A percentile compares a stretch with the other conserved stretches of the same genome.
Conservation (phyloP, 2,113 vertebrate species). For the Callionymus lyra region DNA sequence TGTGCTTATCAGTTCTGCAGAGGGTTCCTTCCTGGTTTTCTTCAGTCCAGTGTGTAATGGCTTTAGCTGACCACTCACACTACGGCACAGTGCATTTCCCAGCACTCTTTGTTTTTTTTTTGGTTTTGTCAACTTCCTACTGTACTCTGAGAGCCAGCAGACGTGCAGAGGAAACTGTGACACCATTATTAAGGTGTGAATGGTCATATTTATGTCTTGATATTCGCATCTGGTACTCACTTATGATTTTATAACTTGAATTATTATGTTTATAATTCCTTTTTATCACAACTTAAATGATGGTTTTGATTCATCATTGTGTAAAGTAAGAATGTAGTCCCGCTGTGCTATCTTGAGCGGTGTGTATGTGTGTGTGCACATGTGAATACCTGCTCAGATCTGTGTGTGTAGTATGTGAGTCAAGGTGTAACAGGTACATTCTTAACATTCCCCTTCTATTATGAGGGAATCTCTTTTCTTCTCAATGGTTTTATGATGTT, state of each 20-base stretch:
- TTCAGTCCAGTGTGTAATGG: slow-evolving; percentile 58
- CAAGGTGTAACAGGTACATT: slow-evolving; percentile 49
- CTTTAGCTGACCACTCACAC: slow-evolving; percentile 26
- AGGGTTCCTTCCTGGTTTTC: slow-evolving; percentile 72
- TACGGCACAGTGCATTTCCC: slow-evolving; percentile 42
- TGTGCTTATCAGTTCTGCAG: slow-evolving; percentile 58
- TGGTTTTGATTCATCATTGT: too few species aligned
- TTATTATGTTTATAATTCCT: too few species aligned
- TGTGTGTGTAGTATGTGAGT: slow-evolving; percentile 2
- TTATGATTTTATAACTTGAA: too few species aligned
- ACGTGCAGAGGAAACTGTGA: too few species aligned
- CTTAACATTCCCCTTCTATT: slow-evolving; percentile 50
- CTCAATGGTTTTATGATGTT: too few species aligned
- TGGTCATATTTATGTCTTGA: too few species aligned
- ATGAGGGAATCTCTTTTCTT: slow-evolving; percentile 18
- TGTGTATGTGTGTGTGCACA: background rate
- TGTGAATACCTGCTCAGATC: background rate
- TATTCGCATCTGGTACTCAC: too few species aligned
- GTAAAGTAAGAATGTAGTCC: too few species aligned
- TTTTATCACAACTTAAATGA: too few species aligned
- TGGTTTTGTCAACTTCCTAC: slow-evolving; percentile 57
- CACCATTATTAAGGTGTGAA: too few species aligned
- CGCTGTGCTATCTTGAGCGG: background rate
- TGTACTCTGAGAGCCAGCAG: slow-evolving; percentile 41
- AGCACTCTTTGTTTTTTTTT: slow-evolving; percentile 50